Conservation (phyloP, 53 echinoderm and acorn worm species). For the Echinometra lucunter region DNA sequence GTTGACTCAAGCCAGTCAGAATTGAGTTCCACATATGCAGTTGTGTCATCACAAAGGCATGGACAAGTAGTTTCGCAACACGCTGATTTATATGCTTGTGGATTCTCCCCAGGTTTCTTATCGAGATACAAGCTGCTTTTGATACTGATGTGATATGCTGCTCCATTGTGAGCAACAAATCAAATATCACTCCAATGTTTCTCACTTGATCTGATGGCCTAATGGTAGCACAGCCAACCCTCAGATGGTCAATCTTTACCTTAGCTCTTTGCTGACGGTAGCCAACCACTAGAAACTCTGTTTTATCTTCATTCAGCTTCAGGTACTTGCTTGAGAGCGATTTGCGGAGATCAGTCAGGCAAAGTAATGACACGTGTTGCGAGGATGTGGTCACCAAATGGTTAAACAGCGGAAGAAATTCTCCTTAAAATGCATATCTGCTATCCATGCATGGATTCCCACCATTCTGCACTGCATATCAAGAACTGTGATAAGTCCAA, state of each 20-base stretch:
- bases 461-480: too few relatives aligned
- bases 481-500: too few relatives aligned
- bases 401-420: too few relatives aligned
- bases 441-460: too few relatives aligned
- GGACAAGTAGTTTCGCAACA: slow-evolving; percentile 45
- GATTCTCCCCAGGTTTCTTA: slow-evolving; percentile 25
- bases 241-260: neutral
- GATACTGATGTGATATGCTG: too few relatives aligned
- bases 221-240: neutral
- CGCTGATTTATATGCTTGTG: neutral
- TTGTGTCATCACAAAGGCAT: neutral
- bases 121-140: slow-evolving; percentile 38
- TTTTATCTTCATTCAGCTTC: neutral
- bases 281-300: slow-evolving; percentile 1
- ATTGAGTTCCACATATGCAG: too few relatives aligned
- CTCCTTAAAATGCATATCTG: too few relatives aligned
- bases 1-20: too few relatives aligned
- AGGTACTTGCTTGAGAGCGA: slow-evolving; percentile 3
- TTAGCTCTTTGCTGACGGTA: slow-evolving; percentile 22
- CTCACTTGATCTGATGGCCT: neutral
- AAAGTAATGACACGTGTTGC: too few relatives aligned
- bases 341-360: slow-evolving; percentile 1
- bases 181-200: slow-evolving; percentile 34
- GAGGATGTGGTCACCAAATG: too few relatives aligned
- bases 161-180: neutral